A percentile compares a stretch with the other conserved stretches of the same genome.
These are phyloP conservation scores for Leptoteleia sp. DNA, from an alignment of 1,140 invertebrate genomes.

Conservation along the genomic window DNA sequence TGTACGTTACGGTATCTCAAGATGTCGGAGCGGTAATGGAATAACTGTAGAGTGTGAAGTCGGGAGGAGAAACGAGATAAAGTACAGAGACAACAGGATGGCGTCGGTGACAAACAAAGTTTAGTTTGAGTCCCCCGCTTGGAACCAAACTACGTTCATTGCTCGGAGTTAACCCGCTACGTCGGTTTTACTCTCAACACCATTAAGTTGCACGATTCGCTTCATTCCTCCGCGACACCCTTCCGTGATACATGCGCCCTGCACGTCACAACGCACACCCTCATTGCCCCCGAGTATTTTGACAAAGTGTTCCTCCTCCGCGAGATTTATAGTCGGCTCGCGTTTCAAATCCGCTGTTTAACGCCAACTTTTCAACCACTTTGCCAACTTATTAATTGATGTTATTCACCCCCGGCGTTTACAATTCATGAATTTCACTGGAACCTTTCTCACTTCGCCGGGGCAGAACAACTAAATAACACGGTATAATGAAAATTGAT, in stretches of 20 bases:
- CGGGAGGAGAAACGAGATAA: conserved; percentile 69
- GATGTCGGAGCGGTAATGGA: conserved; percentile 73
- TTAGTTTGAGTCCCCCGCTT: conserved; percentile 73
- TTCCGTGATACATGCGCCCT: conserved; percentile 68
- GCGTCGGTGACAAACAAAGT: conserved; percentile 78
- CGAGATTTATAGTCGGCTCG: conserved; percentile 40
- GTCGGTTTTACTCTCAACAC: conserved; percentile 72
- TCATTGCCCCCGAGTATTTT: conserved; percentile 14
- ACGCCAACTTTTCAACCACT: conserved; percentile 11
- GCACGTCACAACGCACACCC: conserved; percentile 54
- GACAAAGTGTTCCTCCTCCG: conserved; percentile 41
- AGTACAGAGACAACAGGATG: conserved; percentile 75
- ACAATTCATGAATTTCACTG: too few species aligned
- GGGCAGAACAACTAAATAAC: too few species aligned
- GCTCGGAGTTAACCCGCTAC: conserved; percentile 72
- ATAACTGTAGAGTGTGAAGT: conserved; percentile 68
- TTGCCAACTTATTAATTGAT: conserved; percentile 15
- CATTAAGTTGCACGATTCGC: conserved; percentile 66
- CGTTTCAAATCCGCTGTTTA: conserved; percentile 12
- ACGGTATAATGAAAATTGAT: too few species aligned
- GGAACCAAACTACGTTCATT: conserved; percentile 74
- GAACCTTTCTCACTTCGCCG: too few species aligned
- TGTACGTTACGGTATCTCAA: conserved; percentile 65
- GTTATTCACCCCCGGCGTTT: neutral
- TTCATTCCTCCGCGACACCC: conserved; percentile 59